A percentile compares a stretch with the other conserved stretches of the same genome.
phyloP scores from a whole-genome alignment of 2,113 vertebrate genomes.

The Tachycineta bicolor region DNA sequence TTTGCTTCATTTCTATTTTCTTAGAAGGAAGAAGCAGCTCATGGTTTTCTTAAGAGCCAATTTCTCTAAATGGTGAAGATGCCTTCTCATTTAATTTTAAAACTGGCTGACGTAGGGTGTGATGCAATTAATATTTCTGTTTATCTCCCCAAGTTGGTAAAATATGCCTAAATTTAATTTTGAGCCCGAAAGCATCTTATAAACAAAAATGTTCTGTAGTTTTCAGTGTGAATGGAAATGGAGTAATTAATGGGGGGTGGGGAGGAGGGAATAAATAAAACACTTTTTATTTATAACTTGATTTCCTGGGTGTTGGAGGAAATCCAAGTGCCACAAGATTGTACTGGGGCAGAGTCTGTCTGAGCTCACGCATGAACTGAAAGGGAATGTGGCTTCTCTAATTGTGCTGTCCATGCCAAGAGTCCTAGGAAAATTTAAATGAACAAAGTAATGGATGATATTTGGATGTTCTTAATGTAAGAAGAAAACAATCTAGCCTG shows the following conservation, averaged over 20 bases:
- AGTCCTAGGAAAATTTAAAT: not conserved
- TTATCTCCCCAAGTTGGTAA: not conserved
- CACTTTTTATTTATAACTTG: slow-evolving; percentile 25
- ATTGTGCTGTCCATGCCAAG: not conserved
- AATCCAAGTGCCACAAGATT: not conserved
- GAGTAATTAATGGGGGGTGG: not conserved
- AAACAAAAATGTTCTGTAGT: not conserved
- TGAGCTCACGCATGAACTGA: not conserved
- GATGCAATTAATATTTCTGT: slow-evolving; percentile 2
- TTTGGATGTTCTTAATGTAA: not conserved
- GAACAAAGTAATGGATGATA: not conserved
- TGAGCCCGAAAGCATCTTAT: not conserved
- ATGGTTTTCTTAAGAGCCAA: not conserved
- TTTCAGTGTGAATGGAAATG: not conserved
- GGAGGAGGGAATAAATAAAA: not conserved
- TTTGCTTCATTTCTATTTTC: not conserved
- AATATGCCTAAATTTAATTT: not conserved
- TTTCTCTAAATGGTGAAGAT: not conserved
- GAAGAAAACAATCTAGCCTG: not conserved
- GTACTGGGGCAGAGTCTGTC: not conserved
- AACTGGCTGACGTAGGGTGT: not conserved
- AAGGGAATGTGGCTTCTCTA: not conserved
- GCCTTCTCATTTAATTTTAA: not conserved
- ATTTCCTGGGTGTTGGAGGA: slow-evolving; percentile 20
- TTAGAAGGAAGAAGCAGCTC: not conserved